These are phyloP conservation scores for Mesorhabditis sp. DNA, from an alignment of 2,888 invertebrate species.

Conservation along the genomic window DNA sequence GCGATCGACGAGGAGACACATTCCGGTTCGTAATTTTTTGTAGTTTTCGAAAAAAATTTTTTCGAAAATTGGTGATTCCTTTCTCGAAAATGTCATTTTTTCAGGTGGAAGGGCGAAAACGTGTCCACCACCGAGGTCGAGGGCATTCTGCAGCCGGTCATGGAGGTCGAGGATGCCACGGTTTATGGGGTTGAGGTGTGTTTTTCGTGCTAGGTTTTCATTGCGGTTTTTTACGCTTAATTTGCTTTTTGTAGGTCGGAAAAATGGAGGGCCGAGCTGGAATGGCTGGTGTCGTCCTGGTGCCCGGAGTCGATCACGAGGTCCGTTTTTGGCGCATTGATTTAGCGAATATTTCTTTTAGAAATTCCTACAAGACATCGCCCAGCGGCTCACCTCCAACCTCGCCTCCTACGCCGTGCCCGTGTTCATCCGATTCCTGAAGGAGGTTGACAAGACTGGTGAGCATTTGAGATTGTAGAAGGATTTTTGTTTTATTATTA, in stretches of 20 bases:
- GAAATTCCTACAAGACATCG: constrained; percentile 42
- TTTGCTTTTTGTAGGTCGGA: constrained; percentile 49
- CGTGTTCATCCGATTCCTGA: constrained; percentile 77
- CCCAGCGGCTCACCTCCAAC: constrained; percentile 47
- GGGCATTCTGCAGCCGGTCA: constrained; percentile 78
- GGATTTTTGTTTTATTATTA: neutral
- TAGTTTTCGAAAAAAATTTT: neutral
- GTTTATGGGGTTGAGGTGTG: constrained; percentile 84
- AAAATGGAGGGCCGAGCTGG: constrained; percentile 75
- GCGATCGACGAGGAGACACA: constrained; percentile 89
- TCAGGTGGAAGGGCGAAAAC: constrained; percentile 54
- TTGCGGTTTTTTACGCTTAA: neutral
- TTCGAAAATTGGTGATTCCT: neutral
- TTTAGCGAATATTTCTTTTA: constrained; percentile 17
- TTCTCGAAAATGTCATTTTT: neutral
- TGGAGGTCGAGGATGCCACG: constrained; percentile 80
- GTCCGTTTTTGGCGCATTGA: constrained; percentile 17
- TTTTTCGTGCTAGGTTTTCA: constrained; percentile 60
- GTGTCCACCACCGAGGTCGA: constrained; percentile 97
- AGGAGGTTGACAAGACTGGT: constrained; percentile 83
- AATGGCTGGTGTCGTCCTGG: constrained; percentile 82
- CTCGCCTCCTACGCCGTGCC: constrained; percentile 84
- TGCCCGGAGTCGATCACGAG: constrained; percentile 49
- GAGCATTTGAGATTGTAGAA: neutral
- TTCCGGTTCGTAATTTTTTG: constrained; percentile 64